Conservation (phyloP, 2,888 invertebrate genomes). For the Muscina levida region DNA sequence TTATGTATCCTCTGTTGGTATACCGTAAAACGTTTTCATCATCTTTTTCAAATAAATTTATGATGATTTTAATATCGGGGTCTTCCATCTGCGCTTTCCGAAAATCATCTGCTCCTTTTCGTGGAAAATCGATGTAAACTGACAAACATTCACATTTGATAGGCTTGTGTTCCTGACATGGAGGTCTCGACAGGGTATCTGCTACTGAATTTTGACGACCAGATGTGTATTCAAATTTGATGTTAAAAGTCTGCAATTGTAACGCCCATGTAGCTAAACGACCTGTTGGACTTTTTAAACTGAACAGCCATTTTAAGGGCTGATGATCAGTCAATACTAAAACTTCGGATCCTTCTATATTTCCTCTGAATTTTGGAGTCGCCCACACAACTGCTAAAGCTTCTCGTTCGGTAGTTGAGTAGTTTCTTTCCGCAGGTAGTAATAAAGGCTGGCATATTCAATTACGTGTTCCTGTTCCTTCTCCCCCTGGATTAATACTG, state of each 20-base stretch:
- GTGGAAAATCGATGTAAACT: constrained; percentile 55
- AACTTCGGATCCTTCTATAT: constrained; percentile 73
- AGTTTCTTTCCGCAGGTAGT: constrained; percentile 71
- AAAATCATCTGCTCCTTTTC: constrained; percentile 58
- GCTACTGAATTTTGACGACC: constrained; percentile 74
- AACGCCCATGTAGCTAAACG: constrained; percentile 79
- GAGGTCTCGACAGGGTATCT: constrained; percentile 27
- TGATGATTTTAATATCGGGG: constrained; percentile 49
- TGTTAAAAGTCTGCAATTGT: constrained; percentile 72
- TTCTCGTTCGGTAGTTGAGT: constrained; percentile 75
- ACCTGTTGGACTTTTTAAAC: constrained; percentile 76
- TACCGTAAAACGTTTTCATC: constrained; percentile 44
- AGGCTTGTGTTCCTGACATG: constrained; percentile 71
- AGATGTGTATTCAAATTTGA: constrained; percentile 75
- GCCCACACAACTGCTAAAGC: constrained; percentile 72
- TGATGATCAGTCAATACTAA: constrained; percentile 77
- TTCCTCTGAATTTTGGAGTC: constrained; percentile 76
- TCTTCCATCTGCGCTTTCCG: constrained; percentile 67
- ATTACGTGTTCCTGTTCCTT: constrained; percentile 63
- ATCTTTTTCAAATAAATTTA: constrained; percentile 42
- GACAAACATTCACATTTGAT: constrained; percentile 70
- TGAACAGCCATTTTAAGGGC: constrained; percentile 78
- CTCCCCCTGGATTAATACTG: constrained; percentile 66
- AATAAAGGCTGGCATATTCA: constrained; percentile 52
- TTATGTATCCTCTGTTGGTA: constrained; percentile 51